Percentiles rank a stretch among this genome's conserved stretches.
These are phyloP conservation scores for Paramacrobiotus metropolitanus DNA, from an alignment of 1,140 invertebrate genomes.

Conservation along the genomic window DNA sequence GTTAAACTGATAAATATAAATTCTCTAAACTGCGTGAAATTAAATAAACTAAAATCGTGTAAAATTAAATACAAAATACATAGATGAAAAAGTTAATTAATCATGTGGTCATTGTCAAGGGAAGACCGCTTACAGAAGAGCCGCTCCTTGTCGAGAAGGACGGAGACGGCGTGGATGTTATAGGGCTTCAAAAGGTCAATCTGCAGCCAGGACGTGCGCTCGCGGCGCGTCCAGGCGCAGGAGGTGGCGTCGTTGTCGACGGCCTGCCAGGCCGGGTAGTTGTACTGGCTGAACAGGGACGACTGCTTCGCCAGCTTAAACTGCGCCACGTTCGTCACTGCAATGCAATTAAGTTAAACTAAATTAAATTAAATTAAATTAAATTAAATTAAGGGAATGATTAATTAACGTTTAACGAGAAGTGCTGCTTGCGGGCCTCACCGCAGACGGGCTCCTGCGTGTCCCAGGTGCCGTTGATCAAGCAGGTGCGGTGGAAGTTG, in stretches of 20 bases:
- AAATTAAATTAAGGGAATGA: no score
- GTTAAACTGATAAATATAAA: no score
- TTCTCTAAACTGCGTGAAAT: no score
- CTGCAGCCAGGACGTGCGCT: not conserved
- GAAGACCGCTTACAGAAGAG: conserved; percentile 4
- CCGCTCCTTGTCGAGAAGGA: not conserved
- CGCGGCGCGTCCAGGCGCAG: not conserved
- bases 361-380: no score
- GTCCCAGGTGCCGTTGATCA: conserved; percentile 2
- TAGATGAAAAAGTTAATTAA: no score
- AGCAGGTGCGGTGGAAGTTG: not conserved
- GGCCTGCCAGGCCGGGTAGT: conserved; percentile 3
- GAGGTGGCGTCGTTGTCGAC: not conserved
- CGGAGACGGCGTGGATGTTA: not conserved
- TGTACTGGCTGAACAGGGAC: not conserved
- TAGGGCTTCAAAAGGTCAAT: conserved; percentile 1
- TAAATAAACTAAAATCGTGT: no score
- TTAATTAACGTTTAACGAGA: no score
- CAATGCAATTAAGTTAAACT: no score
- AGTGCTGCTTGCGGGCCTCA: no score
- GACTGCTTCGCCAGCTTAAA: not conserved
- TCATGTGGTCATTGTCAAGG: no score
- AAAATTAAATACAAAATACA: no score
- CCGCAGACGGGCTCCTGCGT: not conserved
- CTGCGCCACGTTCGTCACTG: conserved; percentile 2